phyloP scores from a whole-genome alignment of 2,888 invertebrate species.

The Archips crataeganus region DNA sequence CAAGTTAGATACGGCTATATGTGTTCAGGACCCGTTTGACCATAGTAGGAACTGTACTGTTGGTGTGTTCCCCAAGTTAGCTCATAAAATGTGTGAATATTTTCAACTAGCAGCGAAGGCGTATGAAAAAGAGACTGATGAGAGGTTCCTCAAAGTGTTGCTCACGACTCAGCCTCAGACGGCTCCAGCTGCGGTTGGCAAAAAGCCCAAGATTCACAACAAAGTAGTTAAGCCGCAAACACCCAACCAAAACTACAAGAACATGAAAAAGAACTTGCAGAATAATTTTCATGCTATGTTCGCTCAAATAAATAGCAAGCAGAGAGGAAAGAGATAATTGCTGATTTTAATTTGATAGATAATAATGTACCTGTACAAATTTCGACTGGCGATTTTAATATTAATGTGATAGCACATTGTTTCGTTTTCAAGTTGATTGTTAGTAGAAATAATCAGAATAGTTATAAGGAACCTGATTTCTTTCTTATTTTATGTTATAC shows the following conservation, averaged over 20 bases:
- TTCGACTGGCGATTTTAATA: not conserved
- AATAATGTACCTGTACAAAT: not conserved
- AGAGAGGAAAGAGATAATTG: constrained; percentile 15
- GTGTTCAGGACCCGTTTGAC: constrained; percentile 88
- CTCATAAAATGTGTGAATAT: constrained; percentile 47
- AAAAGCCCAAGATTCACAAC: constrained; percentile 1
- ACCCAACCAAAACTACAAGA: not conserved
- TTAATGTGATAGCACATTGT: not conserved
- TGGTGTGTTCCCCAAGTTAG: constrained; percentile 54
- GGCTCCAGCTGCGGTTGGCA: not conserved
- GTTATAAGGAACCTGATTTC: not conserved
- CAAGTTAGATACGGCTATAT: constrained; percentile 67
- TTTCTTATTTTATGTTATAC: not conserved
- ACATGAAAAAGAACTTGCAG: constrained; percentile 23
- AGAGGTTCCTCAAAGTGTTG: constrained; percentile 29
- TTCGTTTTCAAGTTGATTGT: not conserved
- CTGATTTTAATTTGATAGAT: not conserved
- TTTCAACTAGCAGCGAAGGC: constrained; percentile 52
- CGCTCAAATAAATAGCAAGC: constrained; percentile 15
- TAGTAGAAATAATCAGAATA: not conserved
- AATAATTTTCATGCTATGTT: constrained; percentile 21
- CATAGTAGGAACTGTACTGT: constrained; percentile 79
- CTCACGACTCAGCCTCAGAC: constrained; percentile 5
- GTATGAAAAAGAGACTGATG: constrained; percentile 46
- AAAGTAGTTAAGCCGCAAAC: constrained; percentile 13